Percentiles rank a stretch among this genome's conserved stretches.
phyloP scores from a whole-genome alignment of 2,797 vertebrate genomes.

The Enteromius argenteus region DNA sequence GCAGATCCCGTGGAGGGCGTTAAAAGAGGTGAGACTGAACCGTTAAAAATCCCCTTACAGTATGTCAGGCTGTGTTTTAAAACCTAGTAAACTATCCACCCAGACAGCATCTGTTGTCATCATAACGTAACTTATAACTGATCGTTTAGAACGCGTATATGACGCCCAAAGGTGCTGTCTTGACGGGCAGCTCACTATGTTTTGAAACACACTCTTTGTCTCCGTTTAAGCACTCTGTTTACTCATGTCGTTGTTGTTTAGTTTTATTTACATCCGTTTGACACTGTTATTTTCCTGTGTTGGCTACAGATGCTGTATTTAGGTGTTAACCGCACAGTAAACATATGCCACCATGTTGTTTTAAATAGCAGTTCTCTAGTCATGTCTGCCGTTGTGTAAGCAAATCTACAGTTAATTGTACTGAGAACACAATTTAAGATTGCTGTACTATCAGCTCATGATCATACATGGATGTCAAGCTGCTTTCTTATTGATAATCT shows the following conservation, averaged over 20 bases:
- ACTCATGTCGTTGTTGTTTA: not conserved
- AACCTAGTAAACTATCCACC: not conserved
- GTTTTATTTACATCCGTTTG: not conserved
- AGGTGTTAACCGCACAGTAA: not conserved
- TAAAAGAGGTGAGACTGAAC: slow-evolving; percentile 52
- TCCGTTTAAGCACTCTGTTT: not conserved
- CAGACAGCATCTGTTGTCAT: not conserved
- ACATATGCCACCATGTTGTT: not conserved
- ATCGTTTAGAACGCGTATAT: not conserved
- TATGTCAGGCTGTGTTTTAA: slow-evolving; percentile 11
- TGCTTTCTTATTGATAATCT: not conserved
- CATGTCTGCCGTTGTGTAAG: not conserved
- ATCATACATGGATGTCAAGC: not conserved
- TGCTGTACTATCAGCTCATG: not conserved
- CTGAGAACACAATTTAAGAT: not conserved
- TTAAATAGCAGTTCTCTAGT: slow-evolving; percentile 9
- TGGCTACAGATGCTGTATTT: not conserved
- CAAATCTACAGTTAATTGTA: not conserved
- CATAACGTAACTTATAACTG: not conserved
- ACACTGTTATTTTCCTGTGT: not conserved
- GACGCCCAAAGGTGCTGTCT: not conserved
- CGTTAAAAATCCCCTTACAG: not conserved
- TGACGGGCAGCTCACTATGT: not conserved
- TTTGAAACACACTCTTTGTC: not conserved
- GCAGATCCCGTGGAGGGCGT: slow-evolving; percentile 41